These are phyloP conservation scores for Leucoraja ocellata DNA, from an alignment of 2,797 vertebrate species.

Conservation along the genomic window DNA sequence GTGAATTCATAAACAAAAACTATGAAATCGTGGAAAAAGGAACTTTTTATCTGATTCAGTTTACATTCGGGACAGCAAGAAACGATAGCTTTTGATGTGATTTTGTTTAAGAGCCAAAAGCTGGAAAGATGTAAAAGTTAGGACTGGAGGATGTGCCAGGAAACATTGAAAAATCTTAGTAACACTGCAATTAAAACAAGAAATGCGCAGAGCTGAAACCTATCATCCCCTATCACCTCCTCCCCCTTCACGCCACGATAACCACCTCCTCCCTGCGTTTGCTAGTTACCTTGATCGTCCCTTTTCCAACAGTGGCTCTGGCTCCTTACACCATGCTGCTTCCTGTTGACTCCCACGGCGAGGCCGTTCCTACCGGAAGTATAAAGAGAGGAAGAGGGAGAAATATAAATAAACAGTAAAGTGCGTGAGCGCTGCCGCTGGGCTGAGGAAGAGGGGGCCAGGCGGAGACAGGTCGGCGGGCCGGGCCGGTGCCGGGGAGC, in stretches of 20 bases:
- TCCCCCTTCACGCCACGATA: too few species aligned
- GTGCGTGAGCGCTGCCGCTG: not conserved
- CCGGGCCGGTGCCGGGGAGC: too few species aligned
- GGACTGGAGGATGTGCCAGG: not conserved
- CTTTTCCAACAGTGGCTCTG: not conserved
- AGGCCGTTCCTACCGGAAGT: conserved; percentile 38
- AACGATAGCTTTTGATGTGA: not conserved
- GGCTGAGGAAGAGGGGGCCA: too few species aligned
- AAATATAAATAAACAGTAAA: not conserved
- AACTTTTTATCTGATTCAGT: not conserved
- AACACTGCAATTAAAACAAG: too few species aligned
- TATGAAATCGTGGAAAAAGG: not conserved
- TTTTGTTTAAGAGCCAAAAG: not conserved
- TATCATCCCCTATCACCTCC: too few species aligned
- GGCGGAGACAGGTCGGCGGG: too few species aligned
- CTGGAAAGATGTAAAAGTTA: too few species aligned
- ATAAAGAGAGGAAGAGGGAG: not conserved
- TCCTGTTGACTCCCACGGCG: conserved; percentile 34
- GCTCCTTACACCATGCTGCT: conserved; percentile 33
- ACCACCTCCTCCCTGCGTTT: not conserved
- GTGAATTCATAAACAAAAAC: not conserved
- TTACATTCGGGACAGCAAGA: not conserved
- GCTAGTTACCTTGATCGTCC: not conserved
- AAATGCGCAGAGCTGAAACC: too few species aligned
- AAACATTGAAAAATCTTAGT: too few species aligned